phyloP scores from a whole-genome alignment of 2,888 invertebrate genomes.

The Euphydryas editha region DNA sequence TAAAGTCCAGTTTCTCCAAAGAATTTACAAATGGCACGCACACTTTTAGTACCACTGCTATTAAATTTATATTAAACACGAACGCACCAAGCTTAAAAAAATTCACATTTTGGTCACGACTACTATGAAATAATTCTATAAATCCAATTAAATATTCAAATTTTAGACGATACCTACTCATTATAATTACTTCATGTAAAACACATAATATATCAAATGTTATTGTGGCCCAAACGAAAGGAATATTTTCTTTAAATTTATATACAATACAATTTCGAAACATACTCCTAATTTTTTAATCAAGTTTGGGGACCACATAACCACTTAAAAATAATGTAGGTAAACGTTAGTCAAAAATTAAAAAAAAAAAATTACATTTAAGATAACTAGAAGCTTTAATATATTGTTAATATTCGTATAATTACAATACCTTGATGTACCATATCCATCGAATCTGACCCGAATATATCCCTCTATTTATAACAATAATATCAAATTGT shows the following conservation, averaged over 20 bases:
- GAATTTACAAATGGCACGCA: conserved; percentile 35
- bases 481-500: conserved; percentile 73
- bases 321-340: conserved; percentile 27
- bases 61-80: not conserved
- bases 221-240: conserved; percentile 39
- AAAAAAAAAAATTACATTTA: conserved; percentile 35
- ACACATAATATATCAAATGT: conserved; percentile 40
- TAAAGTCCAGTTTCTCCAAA: conserved; percentile 9
- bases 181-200: conserved; percentile 24
- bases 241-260: conserved; percentile 25
- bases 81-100: conserved; percentile 5
- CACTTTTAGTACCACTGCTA: conserved; percentile 2
- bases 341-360: conserved; percentile 35
- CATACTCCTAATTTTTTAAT: not conserved
- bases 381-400: conserved; percentile 37
- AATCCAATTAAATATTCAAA: conserved; percentile 12
- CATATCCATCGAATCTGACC: conserved; percentile 20
- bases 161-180: conserved; percentile 4
- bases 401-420: conserved; percentile 34
- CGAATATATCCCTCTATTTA: conserved; percentile 51
- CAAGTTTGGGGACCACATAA: conserved; percentile 28
- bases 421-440: conserved; percentile 40
- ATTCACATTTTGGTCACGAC: conserved; percentile 35
- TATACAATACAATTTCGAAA: conserved; percentile 21
- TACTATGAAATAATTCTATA: conserved; percentile 20